Evolutionary conservation across 2,888 invertebrate genomes (phyloP).

Genomic region (Polia nebulosa): DNA sequence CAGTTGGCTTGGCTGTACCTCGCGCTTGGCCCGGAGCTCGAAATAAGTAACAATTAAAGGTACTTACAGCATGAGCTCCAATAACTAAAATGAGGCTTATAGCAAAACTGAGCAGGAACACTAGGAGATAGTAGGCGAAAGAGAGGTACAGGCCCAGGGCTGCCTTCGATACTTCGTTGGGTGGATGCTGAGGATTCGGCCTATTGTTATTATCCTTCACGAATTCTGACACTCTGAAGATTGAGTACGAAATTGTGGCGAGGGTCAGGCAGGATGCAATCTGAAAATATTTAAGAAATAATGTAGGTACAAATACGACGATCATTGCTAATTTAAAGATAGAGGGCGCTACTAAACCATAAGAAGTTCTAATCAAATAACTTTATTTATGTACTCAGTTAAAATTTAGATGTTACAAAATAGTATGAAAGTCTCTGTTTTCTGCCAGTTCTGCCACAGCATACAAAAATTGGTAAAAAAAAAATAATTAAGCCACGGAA

Average conservation of each 20-base stretch:
- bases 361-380: too few species aligned
- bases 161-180: conserved; percentile 72
- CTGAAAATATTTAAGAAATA: conserved; percentile 70
- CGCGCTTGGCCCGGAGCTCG: too few species aligned
- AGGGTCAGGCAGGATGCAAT: conserved; percentile 73
- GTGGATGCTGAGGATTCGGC: conserved; percentile 71
- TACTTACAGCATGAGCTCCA: conserved; percentile 82
- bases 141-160: conserved; percentile 81
- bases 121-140: conserved; percentile 79
- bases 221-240: conserved; percentile 75
- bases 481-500: too few species aligned
- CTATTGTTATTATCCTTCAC: conserved; percentile 70
- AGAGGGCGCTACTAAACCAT: not conserved
- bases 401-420: too few species aligned
- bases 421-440: too few species aligned
- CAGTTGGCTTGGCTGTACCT: too few species aligned
- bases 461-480: too few species aligned
- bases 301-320: too few species aligned
- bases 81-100: conserved; percentile 80
- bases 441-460: too few species aligned
- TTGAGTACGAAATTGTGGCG: conserved; percentile 71
- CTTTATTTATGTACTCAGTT: too few species aligned
- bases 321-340: conserved; percentile 19
- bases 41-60: not conserved
- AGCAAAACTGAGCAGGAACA: conserved; percentile 77